phyloP scores from a whole-genome alignment of 2,888 invertebrate genomes.

The Coleophora deauratella region DNA sequence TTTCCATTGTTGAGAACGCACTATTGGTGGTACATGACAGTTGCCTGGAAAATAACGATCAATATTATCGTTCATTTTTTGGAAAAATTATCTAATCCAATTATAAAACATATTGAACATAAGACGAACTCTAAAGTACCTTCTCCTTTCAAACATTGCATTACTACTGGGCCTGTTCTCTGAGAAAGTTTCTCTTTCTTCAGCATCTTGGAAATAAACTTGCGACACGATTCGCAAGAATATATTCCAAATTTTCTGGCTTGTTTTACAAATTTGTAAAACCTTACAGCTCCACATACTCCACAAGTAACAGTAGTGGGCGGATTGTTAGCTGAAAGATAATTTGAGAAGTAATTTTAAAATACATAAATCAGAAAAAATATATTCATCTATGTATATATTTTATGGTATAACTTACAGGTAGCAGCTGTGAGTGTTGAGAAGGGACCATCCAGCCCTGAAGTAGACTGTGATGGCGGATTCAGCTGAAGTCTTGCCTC shows the following conservation, averaged over 20 bases:
- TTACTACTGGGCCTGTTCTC: slow-evolving; percentile 64
- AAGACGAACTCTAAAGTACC: slow-evolving; percentile 32
- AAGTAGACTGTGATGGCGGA: slow-evolving; percentile 47
- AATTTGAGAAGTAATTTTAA: background rate
- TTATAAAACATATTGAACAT: no score
- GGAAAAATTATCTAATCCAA: no score
- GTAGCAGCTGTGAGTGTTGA: slow-evolving; percentile 60
- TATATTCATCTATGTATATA: no score
- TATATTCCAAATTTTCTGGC: slow-evolving; percentile 88
- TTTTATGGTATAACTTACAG: slow-evolving; percentile 55
- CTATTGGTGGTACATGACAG: slow-evolving; percentile 81
- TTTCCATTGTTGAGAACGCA: slow-evolving; percentile 82
- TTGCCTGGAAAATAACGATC: slow-evolving; percentile 57
- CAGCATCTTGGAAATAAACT: slow-evolving; percentile 88
- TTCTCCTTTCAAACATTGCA: slow-evolving; percentile 81
- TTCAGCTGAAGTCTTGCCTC: slow-evolving; percentile 79
- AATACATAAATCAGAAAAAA: no score
- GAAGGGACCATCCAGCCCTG: slow-evolving; percentile 79
- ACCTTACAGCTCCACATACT: slow-evolving; percentile 84
- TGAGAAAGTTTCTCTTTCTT: slow-evolving; percentile 78
- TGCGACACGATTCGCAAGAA: slow-evolving; percentile 89
- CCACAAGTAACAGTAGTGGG: slow-evolving; percentile 83
- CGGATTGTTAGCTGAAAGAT: slow-evolving; percentile 64
- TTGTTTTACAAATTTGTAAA: slow-evolving; percentile 84
- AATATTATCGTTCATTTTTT: no score